Conservation (phyloP, 1,140 invertebrate genomes). For the Intoshia linei region DNA sequence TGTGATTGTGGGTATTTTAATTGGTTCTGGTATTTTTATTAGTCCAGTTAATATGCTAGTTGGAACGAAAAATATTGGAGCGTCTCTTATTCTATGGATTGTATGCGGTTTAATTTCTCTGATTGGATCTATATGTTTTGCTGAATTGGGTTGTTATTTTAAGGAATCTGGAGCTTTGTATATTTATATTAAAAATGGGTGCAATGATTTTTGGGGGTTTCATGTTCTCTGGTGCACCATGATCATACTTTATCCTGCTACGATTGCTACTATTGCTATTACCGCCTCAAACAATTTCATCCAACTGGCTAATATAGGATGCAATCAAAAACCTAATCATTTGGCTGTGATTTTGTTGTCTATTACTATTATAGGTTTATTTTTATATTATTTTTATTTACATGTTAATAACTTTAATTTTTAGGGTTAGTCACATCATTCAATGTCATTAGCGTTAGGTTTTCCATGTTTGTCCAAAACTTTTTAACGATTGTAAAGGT, state of each 20-base stretch:
- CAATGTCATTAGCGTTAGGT: no score
- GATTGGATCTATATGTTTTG: slow-evolving; percentile 69
- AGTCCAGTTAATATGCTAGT: slow-evolving; percentile 56
- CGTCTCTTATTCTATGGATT: slow-evolving; percentile 56
- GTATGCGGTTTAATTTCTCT: slow-evolving; percentile 38
- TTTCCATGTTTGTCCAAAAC: no score
- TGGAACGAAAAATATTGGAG: slow-evolving; percentile 40
- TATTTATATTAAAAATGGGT: slow-evolving; percentile 64
- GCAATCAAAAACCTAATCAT: slow-evolving; percentile 4
- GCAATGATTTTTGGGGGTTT: slow-evolving; percentile 50
- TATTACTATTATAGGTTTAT: no score
- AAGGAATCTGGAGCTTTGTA: slow-evolving; percentile 82
- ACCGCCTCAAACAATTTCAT: slow-evolving; percentile 59
- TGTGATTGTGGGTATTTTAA: slow-evolving; percentile 19
- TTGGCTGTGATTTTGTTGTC: no score
- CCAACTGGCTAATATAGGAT: slow-evolving; percentile 4
- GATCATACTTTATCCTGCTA: slow-evolving; percentile 33
- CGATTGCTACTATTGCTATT: slow-evolving; percentile 61
- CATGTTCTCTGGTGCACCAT: slow-evolving; percentile 28
- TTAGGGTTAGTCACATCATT: no score
- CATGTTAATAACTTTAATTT: no score
- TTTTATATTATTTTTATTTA: no score
- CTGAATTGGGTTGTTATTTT: slow-evolving; percentile 66
- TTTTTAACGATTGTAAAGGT: no score
- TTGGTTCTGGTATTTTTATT: slow-evolving; percentile 69